These are phyloP conservation scores for Panurus biarmicus DNA, from an alignment of 2,113 vertebrate species.

Conservation along the genomic window DNA sequence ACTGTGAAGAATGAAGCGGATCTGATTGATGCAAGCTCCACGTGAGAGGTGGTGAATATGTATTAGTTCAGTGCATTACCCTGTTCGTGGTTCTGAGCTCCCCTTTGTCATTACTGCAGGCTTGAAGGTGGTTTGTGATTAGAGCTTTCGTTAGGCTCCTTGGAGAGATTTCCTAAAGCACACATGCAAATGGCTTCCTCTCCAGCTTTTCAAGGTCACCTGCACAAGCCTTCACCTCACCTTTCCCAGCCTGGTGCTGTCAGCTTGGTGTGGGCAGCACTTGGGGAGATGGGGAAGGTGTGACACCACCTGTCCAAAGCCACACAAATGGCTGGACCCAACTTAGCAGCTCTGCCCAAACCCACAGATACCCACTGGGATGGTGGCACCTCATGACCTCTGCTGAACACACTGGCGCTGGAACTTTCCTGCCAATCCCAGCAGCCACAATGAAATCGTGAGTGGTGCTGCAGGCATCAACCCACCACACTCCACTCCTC, in stretches of 20 bases:
- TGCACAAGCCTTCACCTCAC: not conserved
- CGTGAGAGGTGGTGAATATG: not conserved
- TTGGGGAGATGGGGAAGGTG: accelerated
- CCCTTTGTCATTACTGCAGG: not conserved
- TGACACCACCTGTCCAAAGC: accelerated
- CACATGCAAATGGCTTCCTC: not conserved
- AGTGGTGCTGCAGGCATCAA: not conserved
- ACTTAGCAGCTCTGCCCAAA: not conserved
- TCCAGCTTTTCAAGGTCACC: not conserved
- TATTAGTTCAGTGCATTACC: not conserved
- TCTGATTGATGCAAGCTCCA: not conserved
- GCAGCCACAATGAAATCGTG: accelerated
- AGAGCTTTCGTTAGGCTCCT: not conserved
- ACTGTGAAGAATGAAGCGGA: not conserved
- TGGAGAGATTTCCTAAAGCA: not conserved
- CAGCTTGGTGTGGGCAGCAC: not conserved
- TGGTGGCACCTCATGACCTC: not conserved
- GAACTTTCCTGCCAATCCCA: not conserved
- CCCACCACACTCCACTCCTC: not conserved
- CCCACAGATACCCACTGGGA: accelerated
- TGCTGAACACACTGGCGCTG: accelerated
- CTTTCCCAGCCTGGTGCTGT: not conserved
- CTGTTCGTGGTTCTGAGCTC: not conserved
- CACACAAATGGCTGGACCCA: accelerated
- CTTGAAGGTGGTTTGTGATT: not conserved